These are phyloP conservation scores for Rousettus leschenaultii DNA, from an alignment of 2,113 vertebrate species.

Conservation along the genomic window DNA sequence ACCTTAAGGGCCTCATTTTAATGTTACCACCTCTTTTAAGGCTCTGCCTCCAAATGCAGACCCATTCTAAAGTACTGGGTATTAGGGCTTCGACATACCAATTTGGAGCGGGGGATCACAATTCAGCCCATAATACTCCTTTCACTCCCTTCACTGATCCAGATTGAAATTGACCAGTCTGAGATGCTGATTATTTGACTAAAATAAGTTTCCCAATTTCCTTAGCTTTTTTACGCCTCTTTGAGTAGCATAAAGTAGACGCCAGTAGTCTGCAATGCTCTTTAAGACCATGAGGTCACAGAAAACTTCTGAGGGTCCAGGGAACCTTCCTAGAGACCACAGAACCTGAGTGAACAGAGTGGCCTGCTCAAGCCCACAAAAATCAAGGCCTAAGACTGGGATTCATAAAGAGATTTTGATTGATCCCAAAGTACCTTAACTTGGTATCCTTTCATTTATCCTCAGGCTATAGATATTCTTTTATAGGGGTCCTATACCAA, in stretches of 20 bases:
- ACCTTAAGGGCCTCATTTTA: neutral
- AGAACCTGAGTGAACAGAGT: neutral
- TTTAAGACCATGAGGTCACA: neutral
- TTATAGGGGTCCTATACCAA: neutral
- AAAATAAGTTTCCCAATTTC: neutral
- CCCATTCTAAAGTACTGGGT: neutral
- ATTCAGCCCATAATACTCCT: neutral
- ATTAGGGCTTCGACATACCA: neutral
- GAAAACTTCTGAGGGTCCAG: neutral
- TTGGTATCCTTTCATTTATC: neutral
- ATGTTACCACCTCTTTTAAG: neutral
- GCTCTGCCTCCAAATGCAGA: neutral
- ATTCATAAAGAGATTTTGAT: neutral
- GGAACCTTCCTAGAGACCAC: neutral
- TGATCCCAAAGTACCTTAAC: neutral
- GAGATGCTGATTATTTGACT: neutral
- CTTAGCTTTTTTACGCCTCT: neutral
- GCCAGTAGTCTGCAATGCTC: neutral
- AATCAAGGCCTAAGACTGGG: neutral
- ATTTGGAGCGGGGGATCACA: fast-evolving
- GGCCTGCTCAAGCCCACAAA: neutral
- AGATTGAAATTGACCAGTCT: neutral
- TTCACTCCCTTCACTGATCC: fast-evolving
- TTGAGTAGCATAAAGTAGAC: neutral
- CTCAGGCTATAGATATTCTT: neutral